phyloP scores from a whole-genome alignment of 1,140 invertebrate genomes.

The Dinoponera quadriceps region DNA sequence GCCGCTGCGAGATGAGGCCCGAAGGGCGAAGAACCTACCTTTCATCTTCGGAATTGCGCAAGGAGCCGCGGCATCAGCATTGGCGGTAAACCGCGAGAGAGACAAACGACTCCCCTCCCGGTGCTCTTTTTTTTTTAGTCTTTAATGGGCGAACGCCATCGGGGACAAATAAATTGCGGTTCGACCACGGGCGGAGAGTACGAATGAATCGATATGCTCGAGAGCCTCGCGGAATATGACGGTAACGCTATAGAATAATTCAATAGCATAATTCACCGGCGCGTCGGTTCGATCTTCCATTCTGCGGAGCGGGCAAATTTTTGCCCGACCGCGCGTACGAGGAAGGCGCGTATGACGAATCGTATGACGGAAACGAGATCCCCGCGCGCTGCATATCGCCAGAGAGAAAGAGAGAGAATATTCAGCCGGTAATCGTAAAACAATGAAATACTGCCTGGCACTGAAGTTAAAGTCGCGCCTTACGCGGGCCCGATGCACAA shows the following conservation, averaged over 20 bases:
- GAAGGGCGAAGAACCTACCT: neutral
- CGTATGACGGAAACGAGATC: neutral
- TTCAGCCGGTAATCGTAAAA: neutral
- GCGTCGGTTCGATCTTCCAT: no score
- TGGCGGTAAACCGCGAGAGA: slow-evolving; percentile 24
- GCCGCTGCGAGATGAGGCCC: neutral
- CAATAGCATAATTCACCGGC: neutral
- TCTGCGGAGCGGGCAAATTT: no score
- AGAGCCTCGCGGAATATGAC: slow-evolving; percentile 4
- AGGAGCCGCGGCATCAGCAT: neutral
- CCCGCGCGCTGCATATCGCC: no score
- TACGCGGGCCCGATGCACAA: neutral
- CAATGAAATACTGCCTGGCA: neutral
- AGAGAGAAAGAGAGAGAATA: neutral
- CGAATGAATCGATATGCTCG: slow-evolving; percentile 14
- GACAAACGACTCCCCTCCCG: neutral
- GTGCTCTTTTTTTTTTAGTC: neutral
- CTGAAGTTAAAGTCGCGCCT: neutral
- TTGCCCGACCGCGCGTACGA: no score
- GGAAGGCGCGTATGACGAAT: no score
- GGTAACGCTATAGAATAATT: slow-evolving; percentile 16
- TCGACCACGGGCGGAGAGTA: neutral
- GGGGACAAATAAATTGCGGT: slow-evolving; percentile 36
- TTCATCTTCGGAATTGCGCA: slow-evolving; percentile 41
- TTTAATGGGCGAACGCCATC: slow-evolving; percentile 7